Percentiles rank a stretch among this genome's conserved stretches.
These are phyloP conservation scores for Oxytorus armatus DNA, from an alignment of 2,888 invertebrate species.

Conservation along the genomic window DNA sequence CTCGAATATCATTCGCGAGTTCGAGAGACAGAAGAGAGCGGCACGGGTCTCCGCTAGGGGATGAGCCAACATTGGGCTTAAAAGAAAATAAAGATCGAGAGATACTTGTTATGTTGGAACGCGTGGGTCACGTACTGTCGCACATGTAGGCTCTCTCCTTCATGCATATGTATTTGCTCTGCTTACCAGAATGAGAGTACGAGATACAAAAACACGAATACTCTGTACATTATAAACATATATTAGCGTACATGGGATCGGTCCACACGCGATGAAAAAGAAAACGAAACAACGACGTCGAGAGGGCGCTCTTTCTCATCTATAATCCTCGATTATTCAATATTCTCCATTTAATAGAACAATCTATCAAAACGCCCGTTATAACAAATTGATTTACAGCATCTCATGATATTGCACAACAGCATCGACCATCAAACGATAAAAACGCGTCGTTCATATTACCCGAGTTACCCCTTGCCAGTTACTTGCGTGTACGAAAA, in stretches of 20 bases:
- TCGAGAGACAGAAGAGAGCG: slow-evolving; percentile 19
- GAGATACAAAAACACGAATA: neutral
- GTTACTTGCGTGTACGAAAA: too few relatives aligned
- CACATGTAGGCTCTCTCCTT: slow-evolving; percentile 52
- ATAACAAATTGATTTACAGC: too few relatives aligned
- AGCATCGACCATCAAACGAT: too few relatives aligned
- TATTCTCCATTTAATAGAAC: neutral
- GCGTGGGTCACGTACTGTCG: slow-evolving; percentile 56
- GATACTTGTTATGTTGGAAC: too few relatives aligned
- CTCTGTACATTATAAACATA: neutral
- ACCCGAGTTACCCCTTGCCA: too few relatives aligned
- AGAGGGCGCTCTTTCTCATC: neutral
- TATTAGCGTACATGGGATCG: neutral
- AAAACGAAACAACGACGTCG: slow-evolving; percentile 33
- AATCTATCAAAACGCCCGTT: neutral
- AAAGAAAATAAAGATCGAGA: too few relatives aligned
- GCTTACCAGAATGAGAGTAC: slow-evolving; percentile 13
- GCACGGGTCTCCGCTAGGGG: too few relatives aligned
- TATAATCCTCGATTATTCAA: neutral
- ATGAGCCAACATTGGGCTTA: too few relatives aligned
- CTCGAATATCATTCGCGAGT: neutral
- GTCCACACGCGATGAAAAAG: slow-evolving; percentile 14
- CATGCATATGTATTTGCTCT: slow-evolving; percentile 49
- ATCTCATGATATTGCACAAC: too few relatives aligned
- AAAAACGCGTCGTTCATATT: too few relatives aligned